A percentile compares a stretch with the other conserved stretches of the same genome.
Conservation (phyloP, 2,797 vertebrate genomes). For the Alfaro cultratus region DNA sequence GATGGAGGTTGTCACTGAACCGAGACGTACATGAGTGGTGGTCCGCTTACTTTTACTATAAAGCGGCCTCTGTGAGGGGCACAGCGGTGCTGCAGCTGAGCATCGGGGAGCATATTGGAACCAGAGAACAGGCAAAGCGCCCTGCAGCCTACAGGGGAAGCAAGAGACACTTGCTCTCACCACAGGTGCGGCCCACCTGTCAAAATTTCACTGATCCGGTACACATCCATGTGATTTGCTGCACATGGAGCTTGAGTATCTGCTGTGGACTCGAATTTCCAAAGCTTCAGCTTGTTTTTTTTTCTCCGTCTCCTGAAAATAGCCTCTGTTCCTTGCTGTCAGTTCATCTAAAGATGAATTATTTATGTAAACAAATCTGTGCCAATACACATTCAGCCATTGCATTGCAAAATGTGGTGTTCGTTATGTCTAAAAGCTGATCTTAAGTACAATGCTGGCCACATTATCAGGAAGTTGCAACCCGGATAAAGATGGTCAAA, state of each 20-base stretch:
- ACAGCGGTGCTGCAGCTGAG: constrained; percentile 69
- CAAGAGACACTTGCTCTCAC: constrained; percentile 50
- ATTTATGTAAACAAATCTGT: constrained; percentile 15
- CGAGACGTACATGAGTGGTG: constrained; percentile 68
- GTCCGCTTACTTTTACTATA: constrained; percentile 51
- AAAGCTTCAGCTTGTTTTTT: background rate
- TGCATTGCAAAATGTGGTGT: background rate
- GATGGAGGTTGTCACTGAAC: constrained; percentile 54
- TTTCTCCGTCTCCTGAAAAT: background rate
- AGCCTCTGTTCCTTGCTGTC: constrained; percentile 9
- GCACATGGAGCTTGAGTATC: constrained; percentile 28
- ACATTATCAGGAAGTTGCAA: background rate
- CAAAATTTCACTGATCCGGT: constrained; percentile 39
- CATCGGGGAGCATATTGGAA: constrained; percentile 53
- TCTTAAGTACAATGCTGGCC: background rate
- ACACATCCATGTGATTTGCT: constrained; percentile 35
- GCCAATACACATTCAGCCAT: background rate
- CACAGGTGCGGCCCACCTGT: constrained; percentile 62
- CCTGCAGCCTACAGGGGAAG: constrained; percentile 48
- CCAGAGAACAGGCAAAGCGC: constrained; percentile 48
- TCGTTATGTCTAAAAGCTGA: constrained; percentile 1
- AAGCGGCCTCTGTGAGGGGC: constrained; percentile 57
- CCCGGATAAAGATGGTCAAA: background rate
- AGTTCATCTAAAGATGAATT: constrained; percentile 1
- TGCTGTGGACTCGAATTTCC: constrained; percentile 4